Conservation (phyloP, 2,888 invertebrate species). For the Protula sp. region DNA sequence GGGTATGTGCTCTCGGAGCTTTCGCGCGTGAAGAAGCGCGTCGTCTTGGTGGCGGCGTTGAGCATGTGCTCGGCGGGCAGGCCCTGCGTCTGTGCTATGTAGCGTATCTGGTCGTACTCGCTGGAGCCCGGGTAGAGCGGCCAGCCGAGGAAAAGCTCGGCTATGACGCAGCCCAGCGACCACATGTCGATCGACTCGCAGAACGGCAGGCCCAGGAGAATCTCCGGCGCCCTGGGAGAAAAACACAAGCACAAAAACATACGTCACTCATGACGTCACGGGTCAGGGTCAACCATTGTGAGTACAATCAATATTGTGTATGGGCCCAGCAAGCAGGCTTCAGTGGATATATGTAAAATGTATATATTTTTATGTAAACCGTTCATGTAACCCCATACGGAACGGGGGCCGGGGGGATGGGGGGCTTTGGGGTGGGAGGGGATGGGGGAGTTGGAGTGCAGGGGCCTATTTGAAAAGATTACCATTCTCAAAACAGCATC, state of each 20-base stretch:
- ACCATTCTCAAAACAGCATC: no score
- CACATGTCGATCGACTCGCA: slow-evolving; percentile 99
- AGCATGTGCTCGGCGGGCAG: slow-evolving; percentile 97
- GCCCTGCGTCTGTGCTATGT: slow-evolving; percentile 95
- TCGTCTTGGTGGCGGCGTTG: slow-evolving; percentile 92
- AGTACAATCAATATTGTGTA: background rate
- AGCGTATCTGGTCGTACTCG: slow-evolving; percentile 85
- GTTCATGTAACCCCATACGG: no score
- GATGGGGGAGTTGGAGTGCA: no score
- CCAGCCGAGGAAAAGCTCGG: slow-evolving; percentile 98
- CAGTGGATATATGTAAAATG: background rate
- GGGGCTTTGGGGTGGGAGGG: no score
- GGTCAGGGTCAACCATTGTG: no score
- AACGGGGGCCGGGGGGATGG: no score
- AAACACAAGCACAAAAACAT: background rate
- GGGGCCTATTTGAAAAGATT: no score
- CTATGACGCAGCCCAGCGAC: slow-evolving; percentile 98
- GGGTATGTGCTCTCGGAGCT: slow-evolving; percentile 62
- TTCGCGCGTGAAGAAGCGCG: slow-evolving; percentile 96
- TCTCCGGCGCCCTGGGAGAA: slow-evolving; percentile 57
- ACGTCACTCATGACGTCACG: background rate
- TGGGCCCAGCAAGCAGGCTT: background rate
- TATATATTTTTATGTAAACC: no score
- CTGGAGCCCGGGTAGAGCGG: slow-evolving; percentile 76
- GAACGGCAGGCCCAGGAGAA: slow-evolving; percentile 74